phyloP scores from a whole-genome alignment of 2,888 invertebrate genomes.

The Dolomedes plantarius region DNA sequence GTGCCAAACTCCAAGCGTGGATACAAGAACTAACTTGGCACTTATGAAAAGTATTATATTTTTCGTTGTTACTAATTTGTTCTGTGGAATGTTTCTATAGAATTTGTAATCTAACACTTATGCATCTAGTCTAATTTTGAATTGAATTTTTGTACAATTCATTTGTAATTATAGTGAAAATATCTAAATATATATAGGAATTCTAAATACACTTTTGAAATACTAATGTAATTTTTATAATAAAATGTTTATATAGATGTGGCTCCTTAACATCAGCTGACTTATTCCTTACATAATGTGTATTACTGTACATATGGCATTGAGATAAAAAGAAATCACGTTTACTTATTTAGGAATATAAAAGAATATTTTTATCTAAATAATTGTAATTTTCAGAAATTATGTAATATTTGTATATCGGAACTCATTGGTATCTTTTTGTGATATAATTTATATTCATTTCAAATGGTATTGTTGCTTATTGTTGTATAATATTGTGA shows the following conservation, averaged over 20 bases:
- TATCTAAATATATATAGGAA: background rate
- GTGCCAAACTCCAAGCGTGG: background rate
- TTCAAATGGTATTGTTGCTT: background rate
- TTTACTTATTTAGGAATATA: constrained; percentile 1
- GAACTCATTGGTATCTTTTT: background rate
- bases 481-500: constrained; percentile 1
- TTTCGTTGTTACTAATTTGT: background rate
- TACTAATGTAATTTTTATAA: constrained; percentile 12
- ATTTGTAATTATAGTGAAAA: constrained; percentile 9
- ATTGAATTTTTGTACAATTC: background rate
- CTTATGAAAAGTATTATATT: background rate
- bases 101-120: background rate
- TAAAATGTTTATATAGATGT: constrained; percentile 2
- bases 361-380: background rate
- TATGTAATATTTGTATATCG: constrained; percentile 5
- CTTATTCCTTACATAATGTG: background rate
- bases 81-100: background rate
- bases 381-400: background rate
- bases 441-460: constrained; percentile 9
- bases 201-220: background rate
- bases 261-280: background rate
- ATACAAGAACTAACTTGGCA: background rate
- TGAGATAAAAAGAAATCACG: background rate
- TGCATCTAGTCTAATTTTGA: background rate
- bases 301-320: background rate